These are phyloP conservation scores for Engystomops pustulosus DNA, from an alignment of 2,113 vertebrate species.

Conservation along the genomic window DNA sequence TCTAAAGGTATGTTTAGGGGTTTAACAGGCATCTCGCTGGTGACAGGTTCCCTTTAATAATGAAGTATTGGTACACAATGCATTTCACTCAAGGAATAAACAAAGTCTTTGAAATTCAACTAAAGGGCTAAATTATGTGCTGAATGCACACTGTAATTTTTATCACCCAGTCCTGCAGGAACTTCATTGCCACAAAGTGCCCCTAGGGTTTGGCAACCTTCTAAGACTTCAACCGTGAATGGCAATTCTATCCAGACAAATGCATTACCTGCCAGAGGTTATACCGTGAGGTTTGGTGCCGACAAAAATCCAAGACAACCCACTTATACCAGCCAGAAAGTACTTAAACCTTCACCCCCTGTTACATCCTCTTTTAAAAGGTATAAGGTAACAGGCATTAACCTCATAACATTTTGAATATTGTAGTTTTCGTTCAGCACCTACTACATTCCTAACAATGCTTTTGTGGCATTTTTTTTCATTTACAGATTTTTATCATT, in stretches of 20 bases:
- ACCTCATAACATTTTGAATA: conserved; percentile 68
- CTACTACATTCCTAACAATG: conserved; percentile 59
- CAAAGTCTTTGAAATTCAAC: background rate
- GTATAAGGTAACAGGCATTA: conserved; percentile 65
- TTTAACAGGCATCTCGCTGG: no score
- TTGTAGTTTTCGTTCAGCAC: conserved; percentile 66
- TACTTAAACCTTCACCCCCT: conserved; percentile 61
- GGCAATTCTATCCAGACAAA: conserved; percentile 66
- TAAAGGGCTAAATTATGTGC: no score
- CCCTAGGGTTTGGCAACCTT: conserved; percentile 68
- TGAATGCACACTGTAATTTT: conserved; percentile 65
- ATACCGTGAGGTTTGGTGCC: conserved; percentile 66
- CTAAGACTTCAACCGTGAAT: conserved; percentile 65
- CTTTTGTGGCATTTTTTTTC: background rate
- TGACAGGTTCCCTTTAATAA: no score
- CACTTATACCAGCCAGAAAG: conserved; percentile 61
- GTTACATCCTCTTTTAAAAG: conserved; percentile 68
- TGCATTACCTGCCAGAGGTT: conserved; percentile 66
- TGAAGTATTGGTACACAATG: no score
- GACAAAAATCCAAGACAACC: conserved; percentile 66
- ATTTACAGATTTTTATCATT: background rate
- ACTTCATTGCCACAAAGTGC: conserved; percentile 61
- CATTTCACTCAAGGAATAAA: background rate
- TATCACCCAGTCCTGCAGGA: conserved; percentile 69
- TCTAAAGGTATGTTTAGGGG: no score